A percentile compares a stretch with the other conserved stretches of the same genome.
These are phyloP conservation scores for Epinotia nisella DNA, from an alignment of 2,888 invertebrate genomes.

Conservation along the genomic window DNA sequence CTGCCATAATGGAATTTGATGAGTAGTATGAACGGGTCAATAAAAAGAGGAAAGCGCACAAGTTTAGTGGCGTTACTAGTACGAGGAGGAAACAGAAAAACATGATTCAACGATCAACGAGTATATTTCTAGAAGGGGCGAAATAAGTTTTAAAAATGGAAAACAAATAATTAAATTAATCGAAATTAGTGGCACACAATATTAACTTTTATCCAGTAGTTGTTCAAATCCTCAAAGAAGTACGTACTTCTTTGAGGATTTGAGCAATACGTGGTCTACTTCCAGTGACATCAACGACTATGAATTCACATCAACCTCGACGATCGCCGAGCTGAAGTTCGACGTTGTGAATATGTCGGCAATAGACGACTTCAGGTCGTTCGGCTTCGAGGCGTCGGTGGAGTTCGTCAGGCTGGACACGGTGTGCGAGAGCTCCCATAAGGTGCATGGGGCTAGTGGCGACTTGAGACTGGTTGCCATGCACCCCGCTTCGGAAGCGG, in stretches of 20 bases:
- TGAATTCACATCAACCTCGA: slow-evolving; percentile 90
- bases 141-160: too few species aligned
- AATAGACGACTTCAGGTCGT: slow-evolving; percentile 92
- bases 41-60: too few species aligned
- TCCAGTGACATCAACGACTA: slow-evolving; percentile 82
- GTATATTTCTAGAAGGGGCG: too few species aligned
- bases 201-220: too few species aligned
- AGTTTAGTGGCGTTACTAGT: too few species aligned
- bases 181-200: too few species aligned
- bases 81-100: too few species aligned
- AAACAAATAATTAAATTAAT: too few species aligned
- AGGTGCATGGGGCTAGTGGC: slow-evolving; percentile 90
- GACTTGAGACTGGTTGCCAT: slow-evolving; percentile 87
- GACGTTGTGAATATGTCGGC: slow-evolving; percentile 93
- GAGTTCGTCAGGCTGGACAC: slow-evolving; percentile 91
- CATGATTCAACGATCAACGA: too few species aligned
- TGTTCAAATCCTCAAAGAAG: too few species aligned
- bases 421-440: slow-evolving; percentile 88
- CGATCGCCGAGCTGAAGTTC: slow-evolving; percentile 92
- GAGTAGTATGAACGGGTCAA: not conserved
- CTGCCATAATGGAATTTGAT: not conserved
- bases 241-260: too few species aligned
- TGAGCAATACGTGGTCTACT: too few species aligned
- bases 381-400: slow-evolving; percentile 93
- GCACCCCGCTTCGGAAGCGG: slow-evolving; percentile 81